Percentiles rank a stretch among this genome's conserved stretches.
Conservation (phyloP, 2,113 vertebrate species). For the Triplophysa siluroides region DNA sequence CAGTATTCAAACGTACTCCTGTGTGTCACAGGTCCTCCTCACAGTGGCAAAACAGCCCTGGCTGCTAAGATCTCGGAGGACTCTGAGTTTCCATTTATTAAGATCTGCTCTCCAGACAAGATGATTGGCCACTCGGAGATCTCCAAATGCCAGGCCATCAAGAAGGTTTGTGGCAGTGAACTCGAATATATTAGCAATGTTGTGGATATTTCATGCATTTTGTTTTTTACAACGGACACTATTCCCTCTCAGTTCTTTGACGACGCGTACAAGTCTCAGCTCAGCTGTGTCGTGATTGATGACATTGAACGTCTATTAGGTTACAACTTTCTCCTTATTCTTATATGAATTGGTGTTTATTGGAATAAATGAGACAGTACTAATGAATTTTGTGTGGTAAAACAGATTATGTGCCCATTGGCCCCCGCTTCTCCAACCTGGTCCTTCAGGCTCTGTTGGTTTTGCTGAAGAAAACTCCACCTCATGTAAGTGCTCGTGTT, state of each 20-base stretch:
- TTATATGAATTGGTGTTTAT: not conserved
- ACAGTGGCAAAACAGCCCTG: slow-evolving; percentile 88
- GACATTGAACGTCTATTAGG: slow-evolving; percentile 90
- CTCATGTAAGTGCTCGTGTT: slow-evolving; percentile 74
- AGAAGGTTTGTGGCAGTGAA: slow-evolving; percentile 76
- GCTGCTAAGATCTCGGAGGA: slow-evolving; percentile 88
- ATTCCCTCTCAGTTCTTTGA: slow-evolving; percentile 80
- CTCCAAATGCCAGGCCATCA: slow-evolving; percentile 91
- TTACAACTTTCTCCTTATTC: slow-evolving; percentile 59
- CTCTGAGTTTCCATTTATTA: slow-evolving; percentile 90
- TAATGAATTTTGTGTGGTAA: not conserved
- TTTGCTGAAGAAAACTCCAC: slow-evolving; percentile 86
- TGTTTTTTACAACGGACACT: not conserved
- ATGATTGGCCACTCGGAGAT: slow-evolving; percentile 91
- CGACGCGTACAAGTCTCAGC: slow-evolving; percentile 90
- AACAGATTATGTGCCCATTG: slow-evolving; percentile 89
- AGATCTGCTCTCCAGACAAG: slow-evolving; percentile 92
- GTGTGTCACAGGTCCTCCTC: slow-evolving; percentile 77
- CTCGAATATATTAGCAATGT: not conserved
- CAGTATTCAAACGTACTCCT: not conserved
- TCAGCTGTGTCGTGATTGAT: slow-evolving; percentile 89
- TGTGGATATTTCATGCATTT: not conserved
- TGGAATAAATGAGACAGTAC: not conserved
- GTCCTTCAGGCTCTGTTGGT: slow-evolving; percentile 89
- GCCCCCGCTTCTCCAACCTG: slow-evolving; percentile 89